phyloP scores from a whole-genome alignment of 2,797 vertebrate genomes.

The Delichon dasypus region DNA sequence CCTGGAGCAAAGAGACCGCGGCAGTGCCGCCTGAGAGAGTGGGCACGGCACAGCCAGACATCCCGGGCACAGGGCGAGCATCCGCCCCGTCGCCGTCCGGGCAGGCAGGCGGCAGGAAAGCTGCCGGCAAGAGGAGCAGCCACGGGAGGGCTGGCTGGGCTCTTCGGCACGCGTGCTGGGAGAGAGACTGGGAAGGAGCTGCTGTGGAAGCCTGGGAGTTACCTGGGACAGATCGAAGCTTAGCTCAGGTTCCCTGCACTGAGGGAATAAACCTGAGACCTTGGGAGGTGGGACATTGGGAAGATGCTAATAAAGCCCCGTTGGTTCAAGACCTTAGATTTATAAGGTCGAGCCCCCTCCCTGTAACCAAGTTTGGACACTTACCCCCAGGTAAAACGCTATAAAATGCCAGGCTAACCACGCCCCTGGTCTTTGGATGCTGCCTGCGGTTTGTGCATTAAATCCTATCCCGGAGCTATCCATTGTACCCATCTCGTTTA shows the following conservation, averaged over 20 bases:
- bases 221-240: not conserved
- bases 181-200: not conserved
- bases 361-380: not conserved
- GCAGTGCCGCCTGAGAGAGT: not conserved
- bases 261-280: not conserved
- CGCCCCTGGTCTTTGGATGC: too few species aligned
- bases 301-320: not conserved
- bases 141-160: not conserved
- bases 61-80: not conserved
- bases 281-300: not conserved
- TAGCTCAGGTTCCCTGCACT: not conserved
- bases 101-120: not conserved
- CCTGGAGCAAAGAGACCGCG: not conserved
- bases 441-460: not conserved
- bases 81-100: not conserved
- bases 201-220: not conserved
- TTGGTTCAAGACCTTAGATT: not conserved
- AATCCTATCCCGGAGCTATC: not conserved
- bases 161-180: rapidly evolving
- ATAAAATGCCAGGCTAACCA: not conserved
- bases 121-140: not conserved
- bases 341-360: too few species aligned
- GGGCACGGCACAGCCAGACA: not conserved
- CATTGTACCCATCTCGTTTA: not conserved
- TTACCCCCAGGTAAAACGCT: not conserved